A percentile compares a stretch with the other conserved stretches of the same genome.
These are phyloP conservation scores for Otus sunia DNA, from an alignment of 2,113 vertebrate species.

Conservation along the genomic window DNA sequence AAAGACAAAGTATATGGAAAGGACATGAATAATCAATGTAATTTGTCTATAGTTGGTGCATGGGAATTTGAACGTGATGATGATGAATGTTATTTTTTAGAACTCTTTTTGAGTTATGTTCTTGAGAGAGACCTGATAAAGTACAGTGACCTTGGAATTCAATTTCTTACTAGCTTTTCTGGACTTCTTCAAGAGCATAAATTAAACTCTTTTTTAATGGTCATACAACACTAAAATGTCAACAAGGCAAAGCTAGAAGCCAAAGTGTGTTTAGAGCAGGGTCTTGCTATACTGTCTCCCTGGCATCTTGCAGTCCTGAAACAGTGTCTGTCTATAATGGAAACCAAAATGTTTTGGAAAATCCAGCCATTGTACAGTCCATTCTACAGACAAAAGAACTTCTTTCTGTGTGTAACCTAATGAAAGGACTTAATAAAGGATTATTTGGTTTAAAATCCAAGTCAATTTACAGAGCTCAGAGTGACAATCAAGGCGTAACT, in stretches of 20 bases:
- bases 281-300: conserved; percentile 74
- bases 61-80: conserved; percentile 98
- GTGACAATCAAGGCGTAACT: not conserved
- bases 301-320: conserved; percentile 24
- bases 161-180: conserved; percentile 85
- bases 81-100: conserved; percentile 85
- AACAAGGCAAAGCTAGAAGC: conserved; percentile 68
- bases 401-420: not conserved
- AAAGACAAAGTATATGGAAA: conserved; percentile 1
- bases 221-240: conserved; percentile 84
- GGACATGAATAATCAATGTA: not conserved
- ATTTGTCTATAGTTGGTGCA: conserved; percentile 79
- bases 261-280: conserved; percentile 82
- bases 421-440: conserved; percentile 64
- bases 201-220: conserved; percentile 91
- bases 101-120: conserved; percentile 92
- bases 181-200: conserved; percentile 80
- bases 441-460: conserved; percentile 83
- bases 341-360: conserved; percentile 1
- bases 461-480: conserved; percentile 51
- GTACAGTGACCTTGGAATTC: conserved; percentile 72
- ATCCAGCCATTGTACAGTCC: not conserved
- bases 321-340: conserved; percentile 21
- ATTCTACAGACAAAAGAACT: not conserved
- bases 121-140: conserved; percentile 82